phyloP scores from a whole-genome alignment of 1,140 invertebrate species.

The Megalopta genalis region DNA sequence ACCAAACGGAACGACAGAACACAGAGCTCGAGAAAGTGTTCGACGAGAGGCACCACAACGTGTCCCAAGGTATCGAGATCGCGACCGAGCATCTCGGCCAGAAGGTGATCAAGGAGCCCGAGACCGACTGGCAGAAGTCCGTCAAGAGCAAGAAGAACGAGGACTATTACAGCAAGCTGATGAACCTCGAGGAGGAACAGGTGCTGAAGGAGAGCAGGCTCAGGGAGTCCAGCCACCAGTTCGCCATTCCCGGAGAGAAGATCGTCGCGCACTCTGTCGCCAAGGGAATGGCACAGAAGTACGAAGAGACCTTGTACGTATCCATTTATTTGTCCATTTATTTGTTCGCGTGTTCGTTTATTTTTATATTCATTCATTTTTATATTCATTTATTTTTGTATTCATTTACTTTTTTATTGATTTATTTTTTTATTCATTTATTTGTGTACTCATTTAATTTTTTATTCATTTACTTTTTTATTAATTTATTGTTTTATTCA shows the following conservation, averaged over 20 bases:
- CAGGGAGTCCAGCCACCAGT: constrained; percentile 89
- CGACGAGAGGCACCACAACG: constrained; percentile 88
- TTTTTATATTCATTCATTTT: too few species aligned
- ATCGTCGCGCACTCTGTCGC: constrained; percentile 87
- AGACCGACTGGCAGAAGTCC: constrained; percentile 91
- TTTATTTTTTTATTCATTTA: too few species aligned
- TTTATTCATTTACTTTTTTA: too few species aligned
- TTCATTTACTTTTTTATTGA: too few species aligned
- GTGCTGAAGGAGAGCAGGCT: constrained; percentile 89
- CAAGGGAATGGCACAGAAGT: constrained; percentile 92
- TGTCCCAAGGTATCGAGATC: constrained; percentile 83
- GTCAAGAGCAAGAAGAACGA: constrained; percentile 91
- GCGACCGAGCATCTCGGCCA: constrained; percentile 84
- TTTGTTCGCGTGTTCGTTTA: too few species aligned
- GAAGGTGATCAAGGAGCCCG: constrained; percentile 86
- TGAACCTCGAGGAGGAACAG: constrained; percentile 91
- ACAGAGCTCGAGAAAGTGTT: constrained; percentile 93
- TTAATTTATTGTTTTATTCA: too few species aligned
- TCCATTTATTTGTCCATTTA: neutral
- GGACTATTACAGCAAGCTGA: constrained; percentile 91
- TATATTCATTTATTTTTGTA: too few species aligned
- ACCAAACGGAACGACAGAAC: constrained; percentile 90
- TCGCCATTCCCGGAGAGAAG: constrained; percentile 91
- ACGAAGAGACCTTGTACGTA: constrained; percentile 91
- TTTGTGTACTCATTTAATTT: too few species aligned